Evolutionary conservation across 2,113 vertebrate species (phyloP).

Genomic region (Tautogolabrus adspersus): DNA sequence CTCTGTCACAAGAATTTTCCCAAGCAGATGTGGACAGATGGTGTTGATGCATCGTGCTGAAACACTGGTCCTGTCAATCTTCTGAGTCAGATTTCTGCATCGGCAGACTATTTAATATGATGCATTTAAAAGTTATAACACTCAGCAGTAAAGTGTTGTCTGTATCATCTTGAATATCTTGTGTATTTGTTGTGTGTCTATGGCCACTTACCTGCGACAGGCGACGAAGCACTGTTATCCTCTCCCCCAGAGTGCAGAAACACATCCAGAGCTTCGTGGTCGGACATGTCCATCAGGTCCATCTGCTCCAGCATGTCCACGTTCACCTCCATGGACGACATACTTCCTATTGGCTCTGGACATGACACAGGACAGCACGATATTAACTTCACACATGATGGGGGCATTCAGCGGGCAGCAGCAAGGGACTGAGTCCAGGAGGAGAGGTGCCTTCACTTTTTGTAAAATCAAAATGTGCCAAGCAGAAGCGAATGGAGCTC

Average conservation of each 20-base stretch:
- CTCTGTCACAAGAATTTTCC: slow-evolving; percentile 4
- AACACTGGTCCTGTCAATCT: slow-evolving; percentile 26
- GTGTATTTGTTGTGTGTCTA: not conserved
- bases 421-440: slow-evolving; percentile 73
- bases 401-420: not conserved
- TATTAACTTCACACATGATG: not conserved
- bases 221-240: slow-evolving; percentile 87
- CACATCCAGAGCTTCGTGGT: slow-evolving; percentile 96
- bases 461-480: not conserved
- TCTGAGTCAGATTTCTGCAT: slow-evolving; percentile 24
- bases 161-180: not conserved
- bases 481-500: slow-evolving; percentile 55
- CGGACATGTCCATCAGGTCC: slow-evolving; percentile 97
- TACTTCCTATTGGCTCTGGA: slow-evolving; percentile 95
- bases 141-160: not conserved
- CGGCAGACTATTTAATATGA: not conserved
- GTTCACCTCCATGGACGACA: slow-evolving; percentile 99
- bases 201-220: slow-evolving; percentile 85
- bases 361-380: slow-evolving; percentile 30
- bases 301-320: slow-evolving; percentile 99
- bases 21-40: slow-evolving; percentile 46
- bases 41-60: not conserved
- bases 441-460: not conserved
- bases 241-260: slow-evolving; percentile 95
- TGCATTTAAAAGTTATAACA: not conserved